A percentile compares a stretch with the other conserved stretches of the same genome.
Conservation (phyloP, 2,888 invertebrate species). For the Conchocele bisecta region DNA sequence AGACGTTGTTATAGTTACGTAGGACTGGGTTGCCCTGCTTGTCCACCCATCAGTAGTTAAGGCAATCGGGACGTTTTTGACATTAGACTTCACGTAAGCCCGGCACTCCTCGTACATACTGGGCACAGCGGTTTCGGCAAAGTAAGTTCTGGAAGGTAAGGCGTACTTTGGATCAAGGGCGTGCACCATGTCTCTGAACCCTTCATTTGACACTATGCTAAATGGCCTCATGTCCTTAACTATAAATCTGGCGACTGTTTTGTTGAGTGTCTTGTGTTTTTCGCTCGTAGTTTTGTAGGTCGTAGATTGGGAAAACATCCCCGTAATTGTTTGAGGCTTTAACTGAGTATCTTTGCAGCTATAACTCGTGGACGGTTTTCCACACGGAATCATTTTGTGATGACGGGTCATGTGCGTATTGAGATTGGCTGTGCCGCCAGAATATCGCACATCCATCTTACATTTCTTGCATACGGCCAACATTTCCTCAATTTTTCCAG, state of each 20-base stretch:
- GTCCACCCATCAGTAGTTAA: slow-evolving; percentile 38
- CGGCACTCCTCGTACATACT: background rate
- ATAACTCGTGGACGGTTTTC: no score
- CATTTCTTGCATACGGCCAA: no score
- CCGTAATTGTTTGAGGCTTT: no score
- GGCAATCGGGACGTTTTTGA: slow-evolving; percentile 14
- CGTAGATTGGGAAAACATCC: no score
- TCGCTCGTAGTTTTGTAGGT: no score
- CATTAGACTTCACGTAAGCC: background rate
- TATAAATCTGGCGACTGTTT: slow-evolving; percentile 14
- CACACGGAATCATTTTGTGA: no score
- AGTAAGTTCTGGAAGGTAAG: slow-evolving; percentile 20
- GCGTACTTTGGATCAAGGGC: slow-evolving; percentile 22
- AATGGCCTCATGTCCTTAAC: slow-evolving; percentile 30
- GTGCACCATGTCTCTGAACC: slow-evolving; percentile 16
- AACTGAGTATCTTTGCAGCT: no score
- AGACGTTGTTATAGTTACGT: slow-evolving; percentile 10
- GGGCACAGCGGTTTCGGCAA: slow-evolving; percentile 21
- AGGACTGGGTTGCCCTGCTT: slow-evolving; percentile 29
- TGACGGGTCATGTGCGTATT: no score
- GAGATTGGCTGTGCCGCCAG: no score
- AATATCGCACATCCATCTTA: no score
- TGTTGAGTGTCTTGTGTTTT: slow-evolving; percentile 2
- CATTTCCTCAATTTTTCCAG: no score
- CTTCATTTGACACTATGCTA: slow-evolving; percentile 23